A percentile compares a stretch with the other conserved stretches of the same genome.
phyloP scores from a whole-genome alignment of 2,888 invertebrate genomes.

The Thysanoteuthis rhombus region DNA sequence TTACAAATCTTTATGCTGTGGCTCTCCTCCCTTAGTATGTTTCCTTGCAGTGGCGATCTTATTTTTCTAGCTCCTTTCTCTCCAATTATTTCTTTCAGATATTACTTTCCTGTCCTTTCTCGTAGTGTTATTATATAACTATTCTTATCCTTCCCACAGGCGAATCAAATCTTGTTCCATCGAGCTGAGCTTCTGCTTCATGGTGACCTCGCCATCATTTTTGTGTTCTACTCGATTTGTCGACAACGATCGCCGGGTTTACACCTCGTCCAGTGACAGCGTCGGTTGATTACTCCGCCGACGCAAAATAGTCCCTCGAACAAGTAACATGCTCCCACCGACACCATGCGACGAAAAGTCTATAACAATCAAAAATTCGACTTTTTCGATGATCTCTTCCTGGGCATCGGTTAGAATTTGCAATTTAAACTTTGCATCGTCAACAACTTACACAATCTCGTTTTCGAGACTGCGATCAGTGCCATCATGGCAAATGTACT shows the following conservation, averaged over 20 bases:
- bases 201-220: conserved; percentile 27
- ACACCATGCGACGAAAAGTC: not conserved
- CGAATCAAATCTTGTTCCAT: conserved; percentile 24
- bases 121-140: not conserved
- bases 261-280: not conserved
- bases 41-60: not conserved
- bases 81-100: not conserved
- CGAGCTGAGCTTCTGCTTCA: conserved; percentile 21
- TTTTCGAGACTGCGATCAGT: not conserved
- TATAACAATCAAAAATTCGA: not conserved
- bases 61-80: not conserved
- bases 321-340: not conserved
- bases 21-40: not conserved
- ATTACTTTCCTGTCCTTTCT: not conserved
- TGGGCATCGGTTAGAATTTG: not conserved
- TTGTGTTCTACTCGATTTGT: conserved; percentile 19
- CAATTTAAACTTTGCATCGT: not conserved
- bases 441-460: not conserved
- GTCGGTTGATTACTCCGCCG: not conserved
- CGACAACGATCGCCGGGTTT: conserved; percentile 18
- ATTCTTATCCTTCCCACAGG: conserved; percentile 24
- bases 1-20: not conserved
- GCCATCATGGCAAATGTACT: not conserved
- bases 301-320: not conserved
- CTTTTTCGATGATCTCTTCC: not conserved